Percentiles rank a stretch among this genome's conserved stretches.
phyloP scores from a whole-genome alignment of 2,888 invertebrate genomes.

The Bombylius discolor region DNA sequence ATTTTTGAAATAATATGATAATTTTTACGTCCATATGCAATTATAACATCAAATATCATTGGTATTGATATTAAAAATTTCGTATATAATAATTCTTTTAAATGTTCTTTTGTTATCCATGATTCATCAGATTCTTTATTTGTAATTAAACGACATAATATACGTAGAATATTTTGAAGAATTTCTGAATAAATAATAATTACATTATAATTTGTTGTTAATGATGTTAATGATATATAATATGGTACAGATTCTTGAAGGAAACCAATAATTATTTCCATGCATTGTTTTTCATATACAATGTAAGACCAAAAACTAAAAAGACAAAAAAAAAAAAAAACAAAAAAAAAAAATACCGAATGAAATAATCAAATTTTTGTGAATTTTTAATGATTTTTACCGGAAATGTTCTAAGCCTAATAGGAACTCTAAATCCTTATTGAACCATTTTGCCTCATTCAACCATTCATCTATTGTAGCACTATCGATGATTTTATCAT shows the following conservation, averaged over 20 bases:
- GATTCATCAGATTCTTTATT: conserved; percentile 60
- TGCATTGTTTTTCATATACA: conserved; percentile 49
- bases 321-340: conserved; percentile 8
- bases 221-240: conserved; percentile 42
- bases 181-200: conserved; percentile 43
- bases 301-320: conserved; percentile 60
- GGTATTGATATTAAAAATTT: conserved; percentile 74
- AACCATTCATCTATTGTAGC: conserved; percentile 57
- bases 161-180: conserved; percentile 52
- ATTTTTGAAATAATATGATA: conserved; percentile 46
- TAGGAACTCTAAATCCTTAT: conserved; percentile 55
- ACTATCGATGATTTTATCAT: conserved; percentile 38
- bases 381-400: conserved; percentile 30
- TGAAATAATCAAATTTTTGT: background rate
- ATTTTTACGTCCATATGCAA: conserved; percentile 59
- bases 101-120: conserved; percentile 51
- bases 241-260: conserved; percentile 60
- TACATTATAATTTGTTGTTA: conserved; percentile 36
- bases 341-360: background rate
- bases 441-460: conserved; percentile 44
- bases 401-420: conserved; percentile 52
- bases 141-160: conserved; percentile 65
- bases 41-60: conserved; percentile 63
- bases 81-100: conserved; percentile 60
- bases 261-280: conserved; percentile 54